Conservation (phyloP, 2,888 invertebrate species). For the Isoperla grammatica region DNA sequence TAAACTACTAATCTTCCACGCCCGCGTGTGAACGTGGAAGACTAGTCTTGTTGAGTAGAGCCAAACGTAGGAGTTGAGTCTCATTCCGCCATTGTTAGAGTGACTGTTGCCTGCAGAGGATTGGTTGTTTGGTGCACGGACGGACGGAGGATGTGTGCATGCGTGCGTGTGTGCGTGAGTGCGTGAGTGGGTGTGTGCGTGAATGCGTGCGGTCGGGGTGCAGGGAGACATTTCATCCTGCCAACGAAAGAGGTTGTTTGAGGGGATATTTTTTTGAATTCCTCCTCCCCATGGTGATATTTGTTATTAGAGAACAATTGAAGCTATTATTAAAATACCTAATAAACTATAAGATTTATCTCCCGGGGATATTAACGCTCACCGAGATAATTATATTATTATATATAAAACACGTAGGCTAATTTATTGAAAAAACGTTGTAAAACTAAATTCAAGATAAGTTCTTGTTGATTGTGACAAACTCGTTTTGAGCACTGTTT, state of each 20-base stretch:
- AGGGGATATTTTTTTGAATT: conserved; percentile 28
- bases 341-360: conserved; percentile 28
- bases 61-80: conserved; percentile 18
- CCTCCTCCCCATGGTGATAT: conserved; percentile 30
- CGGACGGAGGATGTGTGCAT: conserved; percentile 14
- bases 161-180: conserved; percentile 16
- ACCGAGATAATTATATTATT: conserved; percentile 23
- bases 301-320: conserved; percentile 31
- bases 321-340: conserved; percentile 27
- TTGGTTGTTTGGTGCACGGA: no score
- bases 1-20: conserved; percentile 24
- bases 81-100: conserved; percentile 14
- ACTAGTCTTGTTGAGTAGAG: conserved; percentile 19
- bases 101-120: neutral
- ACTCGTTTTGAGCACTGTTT: conserved; percentile 58
- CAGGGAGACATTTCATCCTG: conserved; percentile 23
- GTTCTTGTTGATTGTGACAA: conserved; percentile 34
- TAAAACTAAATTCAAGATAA: conserved; percentile 32
- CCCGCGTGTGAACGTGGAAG: no score
- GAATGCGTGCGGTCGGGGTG: conserved; percentile 10
- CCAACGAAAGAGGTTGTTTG: conserved; percentile 27
- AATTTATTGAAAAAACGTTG: conserved; percentile 32
- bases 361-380: conserved; percentile 30
- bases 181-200: conserved; percentile 23
- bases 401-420: conserved; percentile 26